Conservation (phyloP, 2,113 vertebrate genomes). For the Eidolon helvum region DNA sequence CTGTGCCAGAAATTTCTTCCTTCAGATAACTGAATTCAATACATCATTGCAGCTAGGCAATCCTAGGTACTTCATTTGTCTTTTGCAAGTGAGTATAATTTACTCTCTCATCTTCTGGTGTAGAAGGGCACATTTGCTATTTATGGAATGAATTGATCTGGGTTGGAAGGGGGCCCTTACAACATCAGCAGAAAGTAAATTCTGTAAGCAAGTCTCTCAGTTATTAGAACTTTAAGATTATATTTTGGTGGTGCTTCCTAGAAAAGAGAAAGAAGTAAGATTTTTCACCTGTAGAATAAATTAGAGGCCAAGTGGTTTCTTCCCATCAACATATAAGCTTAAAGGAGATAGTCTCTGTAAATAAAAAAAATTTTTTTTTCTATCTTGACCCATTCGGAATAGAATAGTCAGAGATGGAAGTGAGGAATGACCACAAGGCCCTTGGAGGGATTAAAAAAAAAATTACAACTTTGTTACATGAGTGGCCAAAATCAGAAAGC, state of each 20-base stretch:
- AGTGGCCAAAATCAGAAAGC: slow-evolving; percentile 32
- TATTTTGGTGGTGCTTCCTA: neutral
- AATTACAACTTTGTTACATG: slow-evolving; percentile 58
- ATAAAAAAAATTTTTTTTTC: neutral
- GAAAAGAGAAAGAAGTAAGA: neutral
- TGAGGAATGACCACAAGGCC: neutral
- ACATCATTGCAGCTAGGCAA: neutral
- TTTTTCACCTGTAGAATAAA: neutral
- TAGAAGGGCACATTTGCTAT: neutral
- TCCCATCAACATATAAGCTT: neutral
- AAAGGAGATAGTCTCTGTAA: slow-evolving; percentile 17
- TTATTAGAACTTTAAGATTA: neutral
- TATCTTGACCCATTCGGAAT: slow-evolving; percentile 24
- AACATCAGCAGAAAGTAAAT: neutral
- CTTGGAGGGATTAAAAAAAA: slow-evolving; percentile 36
- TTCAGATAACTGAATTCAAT: neutral
- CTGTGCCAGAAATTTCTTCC: neutral
- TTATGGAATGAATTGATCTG: neutral
- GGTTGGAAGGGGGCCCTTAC: neutral
- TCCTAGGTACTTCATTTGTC: neutral
- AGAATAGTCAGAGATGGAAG: slow-evolving; percentile 29
- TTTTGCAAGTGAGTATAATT: neutral
- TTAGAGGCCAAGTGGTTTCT: neutral
- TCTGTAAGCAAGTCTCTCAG: neutral
- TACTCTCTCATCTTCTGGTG: neutral